Percentiles rank a stretch among this genome's conserved stretches.
These are phyloP conservation scores for Yponomeuta cagnagella DNA, from an alignment of 2,888 invertebrate genomes.

Conservation along the genomic window DNA sequence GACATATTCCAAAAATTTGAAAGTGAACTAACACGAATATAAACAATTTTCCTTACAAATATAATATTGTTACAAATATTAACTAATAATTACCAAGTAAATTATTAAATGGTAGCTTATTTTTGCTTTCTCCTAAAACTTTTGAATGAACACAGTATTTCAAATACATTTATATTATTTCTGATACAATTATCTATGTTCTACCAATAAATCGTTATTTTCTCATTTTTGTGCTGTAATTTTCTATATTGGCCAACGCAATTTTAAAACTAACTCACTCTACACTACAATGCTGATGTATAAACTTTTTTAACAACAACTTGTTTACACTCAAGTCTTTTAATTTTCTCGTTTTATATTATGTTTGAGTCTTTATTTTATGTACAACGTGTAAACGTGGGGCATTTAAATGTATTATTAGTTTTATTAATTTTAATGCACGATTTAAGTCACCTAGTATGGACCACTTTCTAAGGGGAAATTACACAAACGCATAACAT, in stretches of 20 bases:
- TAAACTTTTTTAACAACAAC: slow-evolving; percentile 33
- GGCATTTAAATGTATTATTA: slow-evolving; percentile 43
- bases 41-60: neutral
- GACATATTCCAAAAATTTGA: neutral
- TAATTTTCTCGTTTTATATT: slow-evolving; percentile 45
- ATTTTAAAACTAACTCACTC: slow-evolving; percentile 43
- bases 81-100: neutral
- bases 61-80: neutral
- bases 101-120: neutral
- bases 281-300: slow-evolving; percentile 58
- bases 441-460: slow-evolving; percentile 73
- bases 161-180: slow-evolving; percentile 36
- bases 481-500: slow-evolving; percentile 27
- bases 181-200: slow-evolving; percentile 31
- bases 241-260: slow-evolving; percentile 24
- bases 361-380: slow-evolving; percentile 72
- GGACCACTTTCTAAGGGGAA: slow-evolving; percentile 70
- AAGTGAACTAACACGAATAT: neutral
- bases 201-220: slow-evolving; percentile 19
- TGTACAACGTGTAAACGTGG: slow-evolving; percentile 37
- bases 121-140: slow-evolving; percentile 5
- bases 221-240: neutral
- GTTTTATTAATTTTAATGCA: slow-evolving; percentile 68
- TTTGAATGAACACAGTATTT: slow-evolving; percentile 63
- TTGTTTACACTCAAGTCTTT: slow-evolving; percentile 66